phyloP scores from a whole-genome alignment of 2,888 invertebrate species.

The Macroteleia sp. region DNA sequence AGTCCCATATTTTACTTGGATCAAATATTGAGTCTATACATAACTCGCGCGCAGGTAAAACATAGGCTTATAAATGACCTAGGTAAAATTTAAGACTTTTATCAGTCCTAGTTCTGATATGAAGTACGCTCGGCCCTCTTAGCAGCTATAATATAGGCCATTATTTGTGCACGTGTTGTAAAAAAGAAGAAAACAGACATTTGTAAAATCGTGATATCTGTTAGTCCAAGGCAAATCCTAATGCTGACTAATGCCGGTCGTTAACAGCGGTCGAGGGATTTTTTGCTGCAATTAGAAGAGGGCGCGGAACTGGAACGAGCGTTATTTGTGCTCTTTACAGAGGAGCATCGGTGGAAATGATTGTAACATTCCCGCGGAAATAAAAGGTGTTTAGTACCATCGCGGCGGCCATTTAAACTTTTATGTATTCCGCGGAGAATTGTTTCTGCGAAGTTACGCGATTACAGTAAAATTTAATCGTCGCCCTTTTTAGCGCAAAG shows the following conservation, averaged over 20 bases:
- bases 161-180: too few species aligned
- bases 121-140: too few species aligned
- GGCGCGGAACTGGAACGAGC: neutral
- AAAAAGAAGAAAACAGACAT: neutral
- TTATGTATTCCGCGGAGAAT: constrained; percentile 44
- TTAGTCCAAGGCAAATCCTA: neutral
- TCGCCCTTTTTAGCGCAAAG: constrained; percentile 22
- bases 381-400: constrained; percentile 43
- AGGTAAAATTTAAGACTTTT: too few species aligned
- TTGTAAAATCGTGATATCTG: neutral
- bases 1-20: too few species aligned
- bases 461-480: constrained; percentile 51
- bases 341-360: constrained; percentile 14
- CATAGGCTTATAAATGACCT: too few species aligned
- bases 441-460: constrained; percentile 5
- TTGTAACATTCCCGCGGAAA: constrained; percentile 31
- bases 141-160: too few species aligned
- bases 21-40: too few species aligned
- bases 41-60: too few species aligned
- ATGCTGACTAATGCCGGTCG: neutral
- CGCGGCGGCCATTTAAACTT: constrained; percentile 38
- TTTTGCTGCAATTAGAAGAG: constrained; percentile 2
- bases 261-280: neutral
- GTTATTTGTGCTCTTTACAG: constrained; percentile 9
- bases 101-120: too few species aligned